Base-by-base conservation (phyloP, 2,797 vertebrate genomes). In the Lepus townsendii region DNA sequence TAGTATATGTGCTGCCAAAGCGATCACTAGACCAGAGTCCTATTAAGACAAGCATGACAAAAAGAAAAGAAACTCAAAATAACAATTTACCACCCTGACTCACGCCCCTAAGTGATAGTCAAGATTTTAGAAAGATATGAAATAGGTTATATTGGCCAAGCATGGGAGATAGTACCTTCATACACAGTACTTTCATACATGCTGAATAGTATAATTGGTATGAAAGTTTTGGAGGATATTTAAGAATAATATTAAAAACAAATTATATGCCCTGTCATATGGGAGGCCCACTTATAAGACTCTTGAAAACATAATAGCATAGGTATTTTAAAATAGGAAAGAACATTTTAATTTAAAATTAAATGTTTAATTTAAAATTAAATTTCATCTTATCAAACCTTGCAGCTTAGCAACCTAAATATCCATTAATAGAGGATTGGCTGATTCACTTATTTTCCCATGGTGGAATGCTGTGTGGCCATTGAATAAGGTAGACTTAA, bases 231-330 rank as follows among this genome's bases (percentile, higher is more conserved):
- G 42, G 26, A 54, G 38, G 6, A 5, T 76, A 69, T 78, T 65
- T 93, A 66, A 87, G 42, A 79, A 5, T 95, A 71, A 63, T 57
- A 57, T 52, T 95, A 62, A 83, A 84, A 87, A 82, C 26, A 75
- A 83, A 35, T 75, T 35, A 65, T 6, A 13, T 35, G 50, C 16
- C 3, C 4, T 82, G 0, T 77, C 20, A 75, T 52, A 50, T 60
- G 76, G 19, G 72, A 66, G 68, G 73, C 32, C 50, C 16, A 73
- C 63, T 90, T 72, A 76, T 77, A 84, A 83, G 32, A 87, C 42
- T 88, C 27, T 83, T 92, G 35, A 14, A 86, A 17, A 93, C 68
- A 35, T 83, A 65, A 50, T 52, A 83, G 66, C 26, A 35, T 89
- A 73, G 47, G 17, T 83, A 79, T 82, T 63, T 73, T 35, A 66